Percentiles rank a stretch among this genome's conserved stretches.
Evolutionary conservation across 2,113 vertebrate species (phyloP).

Genomic region (Neomonachus schauinslandi): DNA sequence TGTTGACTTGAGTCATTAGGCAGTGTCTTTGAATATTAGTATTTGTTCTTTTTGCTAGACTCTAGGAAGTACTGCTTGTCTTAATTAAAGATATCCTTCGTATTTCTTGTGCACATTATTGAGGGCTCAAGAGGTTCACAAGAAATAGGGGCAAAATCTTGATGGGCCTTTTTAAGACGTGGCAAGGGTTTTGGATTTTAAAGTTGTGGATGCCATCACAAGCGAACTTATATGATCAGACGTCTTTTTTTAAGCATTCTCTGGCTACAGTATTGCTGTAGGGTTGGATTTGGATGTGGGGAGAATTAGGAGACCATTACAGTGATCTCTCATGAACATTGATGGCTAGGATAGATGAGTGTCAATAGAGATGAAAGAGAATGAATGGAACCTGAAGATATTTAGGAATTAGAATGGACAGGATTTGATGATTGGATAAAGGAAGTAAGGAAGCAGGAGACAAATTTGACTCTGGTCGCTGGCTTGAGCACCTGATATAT

Average conservation of each 20-base stretch:
- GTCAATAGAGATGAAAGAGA: not conserved
- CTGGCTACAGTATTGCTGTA: not conserved
- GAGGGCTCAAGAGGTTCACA: not conserved
- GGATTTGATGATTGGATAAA: slow-evolving; percentile 27
- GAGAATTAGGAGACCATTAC: not conserved
- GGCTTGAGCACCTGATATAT: not conserved
- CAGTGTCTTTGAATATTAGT: slow-evolving; percentile 45
- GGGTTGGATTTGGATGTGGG: not conserved
- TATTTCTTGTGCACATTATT: not conserved
- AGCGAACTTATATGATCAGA: not conserved
- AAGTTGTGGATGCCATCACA: slow-evolving; percentile 7
- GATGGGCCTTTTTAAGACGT: slow-evolving; percentile 31
- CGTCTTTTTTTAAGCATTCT: not conserved
- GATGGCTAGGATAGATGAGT: not conserved
- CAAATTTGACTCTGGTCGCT: not conserved
- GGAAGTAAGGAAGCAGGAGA: not conserved
- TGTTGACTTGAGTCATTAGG: not conserved
- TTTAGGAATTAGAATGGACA: slow-evolving; percentile 13
- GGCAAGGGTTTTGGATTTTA: not conserved
- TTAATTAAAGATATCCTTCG: slow-evolving; percentile 2
- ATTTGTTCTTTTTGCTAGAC: slow-evolving; percentile 40
- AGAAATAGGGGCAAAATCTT: slow-evolving; percentile 33
- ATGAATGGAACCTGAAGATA: not conserved
- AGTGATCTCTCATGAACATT: not conserved
- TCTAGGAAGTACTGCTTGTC: slow-evolving; percentile 23